Base-by-base conservation (phyloP, 64 coral and sea anemone genomes). In the Dendrophyllia cribrosa region DNA sequence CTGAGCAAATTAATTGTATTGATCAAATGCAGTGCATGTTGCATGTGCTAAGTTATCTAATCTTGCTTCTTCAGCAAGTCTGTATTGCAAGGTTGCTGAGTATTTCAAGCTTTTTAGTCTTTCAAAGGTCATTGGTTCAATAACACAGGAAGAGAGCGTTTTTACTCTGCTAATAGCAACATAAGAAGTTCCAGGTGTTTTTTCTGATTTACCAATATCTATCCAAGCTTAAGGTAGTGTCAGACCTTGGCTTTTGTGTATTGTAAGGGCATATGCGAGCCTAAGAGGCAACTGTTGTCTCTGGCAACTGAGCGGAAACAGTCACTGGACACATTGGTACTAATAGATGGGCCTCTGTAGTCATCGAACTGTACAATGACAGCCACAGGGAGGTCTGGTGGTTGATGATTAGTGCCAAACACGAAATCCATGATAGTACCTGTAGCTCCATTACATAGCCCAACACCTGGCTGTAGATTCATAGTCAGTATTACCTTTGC, bases 1-100 rank as follows among this genome's bases (percentile, higher is more conserved):
- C n/a, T n/a, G n/a, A n/a, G n/a, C n/a, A n/a, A n/a, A n/a, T n/a
- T n/a, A n/a, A n/a, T n/a, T n/a, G n/a, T n/a, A 64, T 64, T 83
- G 26, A 83, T 83, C 62, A 83, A 64, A 83, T 83, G 22, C 79
- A 83, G 55, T 83, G 79, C 79, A 83, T 73, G 75, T 90, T 80
- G 20, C 44, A 48, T 90, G 73, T 79, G 88, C 88, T 79, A 72
- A 23, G 43, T 79, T 61, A 44, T 90, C 59, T 90, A 50, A 45
- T 79, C 75, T 79, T 71, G 53, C 20, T 58, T 90, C 75, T 58
- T 90, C 75, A 75, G 51, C 72, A 77, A 77, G 87, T 76, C 87
- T 74, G 63, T 89, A 89, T 47, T 76, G 43, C 59, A 89, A 78
- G 60, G 72, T 77, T 58, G 72, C 72, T 59, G 87, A 89, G 77